phyloP scores from a whole-genome alignment of 1,140 invertebrate genomes.

The Penaeus indicus region DNA sequence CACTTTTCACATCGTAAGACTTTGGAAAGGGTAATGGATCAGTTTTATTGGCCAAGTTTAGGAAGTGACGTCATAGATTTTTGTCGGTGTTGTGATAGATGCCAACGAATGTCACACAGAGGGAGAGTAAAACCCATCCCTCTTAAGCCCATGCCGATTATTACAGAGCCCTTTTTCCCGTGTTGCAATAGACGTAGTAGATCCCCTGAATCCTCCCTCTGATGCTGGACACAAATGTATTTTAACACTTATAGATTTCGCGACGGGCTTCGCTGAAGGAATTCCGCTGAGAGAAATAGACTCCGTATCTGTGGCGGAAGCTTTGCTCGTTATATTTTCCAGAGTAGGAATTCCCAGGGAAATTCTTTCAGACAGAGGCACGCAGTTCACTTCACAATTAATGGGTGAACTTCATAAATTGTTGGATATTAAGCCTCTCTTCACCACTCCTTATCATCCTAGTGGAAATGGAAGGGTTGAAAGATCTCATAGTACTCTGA shows the following conservation, averaged over 20 bases:
- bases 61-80: background rate
- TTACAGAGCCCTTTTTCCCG: too few relatives aligned
- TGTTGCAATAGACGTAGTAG: too few relatives aligned
- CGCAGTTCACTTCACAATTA: too few relatives aligned
- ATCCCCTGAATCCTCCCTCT: background rate
- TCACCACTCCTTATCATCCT: too few relatives aligned
- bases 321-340: background rate
- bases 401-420: too few relatives aligned
- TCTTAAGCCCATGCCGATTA: too few relatives aligned
- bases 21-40: background rate
- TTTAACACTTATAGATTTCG: constrained; percentile 13
- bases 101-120: too few relatives aligned
- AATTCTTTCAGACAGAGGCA: constrained; percentile 24
- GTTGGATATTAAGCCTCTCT: too few relatives aligned
- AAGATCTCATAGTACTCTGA: background rate
- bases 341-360: constrained; percentile 5
- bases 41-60: constrained; percentile 16
- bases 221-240: constrained; percentile 18
- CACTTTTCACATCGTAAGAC: too few relatives aligned
- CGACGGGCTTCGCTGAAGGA: constrained; percentile 24
- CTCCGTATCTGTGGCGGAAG: constrained; percentile 29
- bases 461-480: constrained; percentile 17
- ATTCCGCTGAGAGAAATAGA: constrained; percentile 10
- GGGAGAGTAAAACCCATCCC: too few relatives aligned
- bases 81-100: constrained; percentile 14